A percentile compares a stretch with the other conserved stretches of the same genome.
phyloP scores from a whole-genome alignment of 35 echinoderm and acorn worm species.

The Anneissia japonica region DNA sequence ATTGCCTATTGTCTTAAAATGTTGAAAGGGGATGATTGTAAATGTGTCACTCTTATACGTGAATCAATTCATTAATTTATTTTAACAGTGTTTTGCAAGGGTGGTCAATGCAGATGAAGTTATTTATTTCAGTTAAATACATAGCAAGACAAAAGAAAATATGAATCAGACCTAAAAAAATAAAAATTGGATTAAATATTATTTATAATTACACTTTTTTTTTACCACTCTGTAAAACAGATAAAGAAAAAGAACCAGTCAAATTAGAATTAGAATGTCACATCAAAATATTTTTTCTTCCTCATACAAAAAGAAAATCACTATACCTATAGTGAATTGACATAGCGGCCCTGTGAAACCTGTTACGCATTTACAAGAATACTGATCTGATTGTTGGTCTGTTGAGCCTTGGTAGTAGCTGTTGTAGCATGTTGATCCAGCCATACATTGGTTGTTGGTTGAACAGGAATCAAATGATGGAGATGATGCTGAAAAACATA shows the following conservation, averaged over 20 bases:
- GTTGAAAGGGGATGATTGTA: background rate
- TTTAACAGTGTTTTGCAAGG: too few species aligned
- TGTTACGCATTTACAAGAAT: background rate
- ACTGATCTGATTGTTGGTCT: background rate
- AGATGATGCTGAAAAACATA: too few species aligned
- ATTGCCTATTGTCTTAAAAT: too few species aligned
- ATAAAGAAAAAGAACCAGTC: background rate
- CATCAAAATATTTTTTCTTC: too few species aligned
- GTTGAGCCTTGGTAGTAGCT: background rate
- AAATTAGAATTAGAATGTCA: too few species aligned
- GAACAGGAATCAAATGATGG: background rate
- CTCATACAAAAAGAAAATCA: background rate
- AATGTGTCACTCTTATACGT: background rate
- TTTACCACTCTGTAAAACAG: background rate
- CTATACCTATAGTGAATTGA: background rate
- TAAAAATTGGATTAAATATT: too few species aligned
- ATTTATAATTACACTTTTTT: too few species aligned
- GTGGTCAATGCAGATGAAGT: too few species aligned
- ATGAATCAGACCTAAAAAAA: too few species aligned
- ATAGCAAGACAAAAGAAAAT: too few species aligned
- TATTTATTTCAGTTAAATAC: too few species aligned
- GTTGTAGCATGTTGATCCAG: background rate
- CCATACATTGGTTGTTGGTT: background rate
- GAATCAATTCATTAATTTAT: background rate
- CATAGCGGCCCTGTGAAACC: background rate